Evolutionary conservation across 2,113 vertebrate species (phyloP).

Genomic region (Anser brachyrhynchus): DNA sequence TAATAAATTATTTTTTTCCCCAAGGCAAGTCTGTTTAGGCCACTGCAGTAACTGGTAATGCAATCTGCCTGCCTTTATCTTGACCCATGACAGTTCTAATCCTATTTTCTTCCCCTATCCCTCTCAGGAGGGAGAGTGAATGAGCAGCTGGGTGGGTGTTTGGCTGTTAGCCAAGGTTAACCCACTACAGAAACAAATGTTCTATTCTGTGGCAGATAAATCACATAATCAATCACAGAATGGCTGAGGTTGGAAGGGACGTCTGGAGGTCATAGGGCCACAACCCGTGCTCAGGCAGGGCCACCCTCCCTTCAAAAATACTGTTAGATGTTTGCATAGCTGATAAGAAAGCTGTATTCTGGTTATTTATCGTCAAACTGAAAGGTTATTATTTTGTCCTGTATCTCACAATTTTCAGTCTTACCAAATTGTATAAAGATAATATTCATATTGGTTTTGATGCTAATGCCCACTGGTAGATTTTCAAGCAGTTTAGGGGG

Average conservation of each 20-base stretch:
- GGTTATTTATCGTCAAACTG: neutral
- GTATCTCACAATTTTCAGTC: neutral
- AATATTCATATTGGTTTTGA: neutral
- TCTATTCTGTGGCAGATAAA: neutral
- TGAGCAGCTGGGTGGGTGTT: fast-evolving
- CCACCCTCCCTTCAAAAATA: neutral
- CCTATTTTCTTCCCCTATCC: neutral
- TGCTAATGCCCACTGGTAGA: neutral
- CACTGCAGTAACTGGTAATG: neutral
- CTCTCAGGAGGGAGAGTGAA: neutral
- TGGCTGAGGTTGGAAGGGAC: no score
- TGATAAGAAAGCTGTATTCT: neutral
- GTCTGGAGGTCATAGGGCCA: no score
- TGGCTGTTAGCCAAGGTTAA: neutral
- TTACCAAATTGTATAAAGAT: neutral
- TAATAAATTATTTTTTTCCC: neutral
- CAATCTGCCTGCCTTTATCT: neutral
- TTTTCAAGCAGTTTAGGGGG: neutral
- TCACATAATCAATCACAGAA: neutral
- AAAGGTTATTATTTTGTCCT: neutral
- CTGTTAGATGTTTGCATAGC: fast-evolving
- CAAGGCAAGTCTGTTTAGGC: neutral
- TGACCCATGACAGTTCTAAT: neutral
- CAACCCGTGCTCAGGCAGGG: no score
- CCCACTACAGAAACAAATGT: neutral